Evolutionary conservation across 2,888 invertebrate species (phyloP).

Genomic region (Drosophila paranaensis): DNA sequence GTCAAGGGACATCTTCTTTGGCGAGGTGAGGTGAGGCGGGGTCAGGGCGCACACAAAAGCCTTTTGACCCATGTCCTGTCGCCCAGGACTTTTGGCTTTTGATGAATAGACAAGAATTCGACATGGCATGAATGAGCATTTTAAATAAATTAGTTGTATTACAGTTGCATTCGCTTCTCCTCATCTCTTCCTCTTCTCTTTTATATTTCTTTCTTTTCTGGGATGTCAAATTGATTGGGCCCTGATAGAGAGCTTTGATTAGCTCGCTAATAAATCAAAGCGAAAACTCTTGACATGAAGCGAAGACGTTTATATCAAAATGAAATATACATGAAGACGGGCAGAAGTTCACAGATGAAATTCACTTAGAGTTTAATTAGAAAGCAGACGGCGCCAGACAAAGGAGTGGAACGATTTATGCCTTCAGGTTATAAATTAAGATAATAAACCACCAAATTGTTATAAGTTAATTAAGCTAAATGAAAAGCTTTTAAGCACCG

Average conservation of each 20-base stretch:
- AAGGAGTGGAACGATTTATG: slow-evolving; percentile 51
- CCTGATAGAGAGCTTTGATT: slow-evolving; percentile 62
- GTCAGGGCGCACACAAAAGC: slow-evolving; percentile 62
- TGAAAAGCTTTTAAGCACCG: slow-evolving; percentile 77
- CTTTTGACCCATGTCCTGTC: slow-evolving; percentile 72
- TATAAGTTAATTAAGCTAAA: slow-evolving; percentile 81
- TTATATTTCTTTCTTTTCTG: neutral
- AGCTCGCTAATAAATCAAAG: slow-evolving; percentile 64
- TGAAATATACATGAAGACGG: slow-evolving; percentile 41
- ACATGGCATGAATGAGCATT: slow-evolving; percentile 77
- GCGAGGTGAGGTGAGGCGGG: slow-evolving; percentile 29
- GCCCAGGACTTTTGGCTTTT: slow-evolving; percentile 65
- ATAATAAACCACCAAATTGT: slow-evolving; percentile 78
- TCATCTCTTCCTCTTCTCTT: neutral
- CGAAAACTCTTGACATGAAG: slow-evolving; percentile 9
- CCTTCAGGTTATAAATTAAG: slow-evolving; percentile 73
- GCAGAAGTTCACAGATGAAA: slow-evolving; percentile 38
- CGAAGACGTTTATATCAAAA: slow-evolving; percentile 24
- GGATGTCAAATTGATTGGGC: slow-evolving; percentile 61
- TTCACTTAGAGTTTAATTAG: slow-evolving; percentile 57
- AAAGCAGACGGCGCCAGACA: slow-evolving; percentile 16
- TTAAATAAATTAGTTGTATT: slow-evolving; percentile 80
- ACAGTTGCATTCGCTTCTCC: slow-evolving; percentile 42
- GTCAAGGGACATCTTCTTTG: slow-evolving; percentile 37
- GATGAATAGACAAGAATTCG: slow-evolving; percentile 77